A percentile compares a stretch with the other conserved stretches of the same genome.
Conservation (phyloP, 2,113 vertebrate species). For the Cervus canadensis region DNA sequence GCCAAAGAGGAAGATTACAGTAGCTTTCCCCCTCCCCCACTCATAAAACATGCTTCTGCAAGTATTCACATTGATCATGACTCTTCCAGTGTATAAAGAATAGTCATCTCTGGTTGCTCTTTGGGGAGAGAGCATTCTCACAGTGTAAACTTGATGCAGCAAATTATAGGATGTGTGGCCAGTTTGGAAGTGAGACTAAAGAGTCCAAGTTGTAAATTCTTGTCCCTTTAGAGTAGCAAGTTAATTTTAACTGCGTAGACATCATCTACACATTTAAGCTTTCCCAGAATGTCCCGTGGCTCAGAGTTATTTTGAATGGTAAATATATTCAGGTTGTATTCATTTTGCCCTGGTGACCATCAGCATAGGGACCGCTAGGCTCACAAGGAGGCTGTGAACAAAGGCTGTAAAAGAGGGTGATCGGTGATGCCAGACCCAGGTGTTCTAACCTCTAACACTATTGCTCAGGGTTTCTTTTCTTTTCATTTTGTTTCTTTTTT, state of each 20-base stretch:
- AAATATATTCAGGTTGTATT: neutral
- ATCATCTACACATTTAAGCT: neutral
- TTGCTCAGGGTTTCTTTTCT: neutral
- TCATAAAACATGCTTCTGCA: constrained; percentile 66
- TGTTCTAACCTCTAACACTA: neutral
- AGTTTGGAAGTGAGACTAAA: constrained; percentile 48
- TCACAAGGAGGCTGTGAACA: neutral
- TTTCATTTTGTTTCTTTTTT: neutral
- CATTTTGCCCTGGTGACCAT: neutral
- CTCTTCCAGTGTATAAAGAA: constrained; percentile 13
- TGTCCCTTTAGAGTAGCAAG: neutral
- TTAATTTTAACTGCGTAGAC: constrained; percentile 59
- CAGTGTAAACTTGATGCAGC: neutral
- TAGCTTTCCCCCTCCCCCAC: neutral
- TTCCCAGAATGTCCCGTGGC: neutral
- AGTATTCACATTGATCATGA: neutral
- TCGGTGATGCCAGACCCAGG: neutral
- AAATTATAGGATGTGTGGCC: constrained; percentile 33
- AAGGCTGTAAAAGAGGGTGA: neutral
- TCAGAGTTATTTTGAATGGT: neutral
- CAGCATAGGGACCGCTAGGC: neutral
- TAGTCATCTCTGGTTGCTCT: neutral
- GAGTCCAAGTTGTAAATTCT: constrained; percentile 44
- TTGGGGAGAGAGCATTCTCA: constrained; percentile 18
- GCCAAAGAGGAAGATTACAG: constrained; percentile 30